Evolutionary conservation across 2,113 vertebrate species (phyloP).

Genomic region (Syngnathus scovelli): DNA sequence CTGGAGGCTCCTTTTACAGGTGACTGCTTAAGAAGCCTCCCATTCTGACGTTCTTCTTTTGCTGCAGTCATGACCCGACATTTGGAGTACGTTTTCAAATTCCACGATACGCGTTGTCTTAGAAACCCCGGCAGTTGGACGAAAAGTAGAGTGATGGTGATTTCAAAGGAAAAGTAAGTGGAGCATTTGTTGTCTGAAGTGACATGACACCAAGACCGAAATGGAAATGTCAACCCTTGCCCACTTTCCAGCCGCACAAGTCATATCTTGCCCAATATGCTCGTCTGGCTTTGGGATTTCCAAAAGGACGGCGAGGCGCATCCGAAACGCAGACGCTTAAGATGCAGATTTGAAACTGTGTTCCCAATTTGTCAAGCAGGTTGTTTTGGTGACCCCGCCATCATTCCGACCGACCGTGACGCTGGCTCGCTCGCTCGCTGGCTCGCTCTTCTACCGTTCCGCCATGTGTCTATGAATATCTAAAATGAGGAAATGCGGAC

Average conservation of each 20-base stretch:
- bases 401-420: too few relatives aligned
- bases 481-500: neutral
- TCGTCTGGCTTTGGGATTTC: too few relatives aligned
- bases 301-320: too few relatives aligned
- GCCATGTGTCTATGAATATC: neutral
- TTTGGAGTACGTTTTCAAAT: neutral
- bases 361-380: too few relatives aligned
- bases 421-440: too few relatives aligned
- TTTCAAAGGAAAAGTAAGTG: neutral
- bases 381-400: too few relatives aligned
- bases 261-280: too few relatives aligned
- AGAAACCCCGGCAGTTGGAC: neutral
- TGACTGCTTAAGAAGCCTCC: constrained; percentile 13
- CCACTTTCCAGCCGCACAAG: neutral
- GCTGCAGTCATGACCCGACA: neutral
- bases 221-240: neutral
- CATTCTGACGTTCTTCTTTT: neutral
- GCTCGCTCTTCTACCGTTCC: too few relatives aligned
- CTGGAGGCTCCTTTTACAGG: constrained; percentile 23
- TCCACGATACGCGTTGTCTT: neutral
- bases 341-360: too few relatives aligned
- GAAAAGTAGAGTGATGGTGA: neutral
- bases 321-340: too few relatives aligned
- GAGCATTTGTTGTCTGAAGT: neutral
- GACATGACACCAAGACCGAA: neutral